Evolutionary conservation across 2,113 vertebrate species (phyloP).

Genomic region (Acanthisitta chloris): DNA sequence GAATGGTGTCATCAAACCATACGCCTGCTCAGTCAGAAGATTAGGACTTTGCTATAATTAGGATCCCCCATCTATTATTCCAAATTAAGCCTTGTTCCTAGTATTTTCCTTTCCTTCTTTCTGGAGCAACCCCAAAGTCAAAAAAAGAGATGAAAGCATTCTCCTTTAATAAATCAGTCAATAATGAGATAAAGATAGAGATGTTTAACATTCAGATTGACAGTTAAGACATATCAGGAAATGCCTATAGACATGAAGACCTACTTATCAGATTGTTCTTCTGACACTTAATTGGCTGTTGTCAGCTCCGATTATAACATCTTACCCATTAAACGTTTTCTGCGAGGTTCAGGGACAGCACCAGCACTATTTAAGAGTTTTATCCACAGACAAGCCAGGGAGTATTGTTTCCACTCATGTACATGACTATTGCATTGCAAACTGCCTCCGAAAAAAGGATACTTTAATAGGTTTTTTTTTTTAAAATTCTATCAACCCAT

Average conservation of each 20-base stretch:
- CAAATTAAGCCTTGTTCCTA: constrained; percentile 37
- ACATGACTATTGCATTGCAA: neutral
- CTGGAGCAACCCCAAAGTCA: constrained; percentile 2
- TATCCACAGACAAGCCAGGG: neutral
- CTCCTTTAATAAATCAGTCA: constrained; percentile 41
- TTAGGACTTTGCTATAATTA: constrained; percentile 25
- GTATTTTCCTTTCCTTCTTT: constrained; percentile 1
- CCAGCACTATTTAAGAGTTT: constrained; percentile 9
- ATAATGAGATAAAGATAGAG: constrained; percentile 53
- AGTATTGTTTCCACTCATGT: neutral
- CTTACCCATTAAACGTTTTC: constrained; percentile 2
- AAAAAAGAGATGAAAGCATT: constrained; percentile 7
- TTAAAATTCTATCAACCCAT: neutral
- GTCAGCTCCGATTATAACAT: constrained; percentile 42
- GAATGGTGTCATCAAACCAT: neutral
- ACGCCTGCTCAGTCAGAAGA: neutral
- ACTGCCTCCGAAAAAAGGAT: constrained; percentile 43
- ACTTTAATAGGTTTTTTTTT: neutral
- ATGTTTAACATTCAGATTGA: constrained; percentile 62
- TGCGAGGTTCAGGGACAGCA: neutral
- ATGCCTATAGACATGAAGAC: constrained; percentile 64
- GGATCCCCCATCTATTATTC: constrained; percentile 21
- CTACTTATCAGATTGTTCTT: constrained; percentile 63
- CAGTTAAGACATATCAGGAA: constrained; percentile 62
- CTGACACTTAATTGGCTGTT: constrained; percentile 63